Base-by-base conservation (phyloP, 2,797 vertebrate genomes). In the Kryptolebias ocellatus region DNA sequence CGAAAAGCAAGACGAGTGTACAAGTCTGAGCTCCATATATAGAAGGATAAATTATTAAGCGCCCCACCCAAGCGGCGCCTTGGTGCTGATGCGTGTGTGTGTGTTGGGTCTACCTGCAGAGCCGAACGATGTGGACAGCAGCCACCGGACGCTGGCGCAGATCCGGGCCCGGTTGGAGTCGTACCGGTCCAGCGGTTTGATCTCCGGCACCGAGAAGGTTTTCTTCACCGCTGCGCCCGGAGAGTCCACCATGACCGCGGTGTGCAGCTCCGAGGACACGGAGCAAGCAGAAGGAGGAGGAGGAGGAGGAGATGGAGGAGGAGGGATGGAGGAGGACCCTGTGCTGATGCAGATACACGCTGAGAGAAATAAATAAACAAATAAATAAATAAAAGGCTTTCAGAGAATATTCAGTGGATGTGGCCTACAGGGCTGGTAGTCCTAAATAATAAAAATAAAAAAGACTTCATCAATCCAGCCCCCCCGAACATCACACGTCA, bases 111-210 rank as follows among this genome's bases (percentile, higher is more conserved):
- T 94, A 97, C 96, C 96, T 95, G 93, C 92, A 55, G 87, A 83
- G 56, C 94, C 94, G 89, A 93, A 95, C 11, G 93, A 93, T 74
- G 92, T 94, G 47, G 91, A 89, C 72, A 96, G 89, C 76, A 96
- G 91, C 96, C 96, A 97, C 67, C 95, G 94, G 72, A 96, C 84
- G 81, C 94, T 95, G 77, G 95, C 95, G 69, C 95, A 91, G 67
- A 92, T 93, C 90, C 95, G 95, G 59, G 96, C 95, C 77, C 95
- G 90, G 79, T 71, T 80, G 79, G 93, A 93, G 74, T 97, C 95
- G 80, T 96, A 97, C 81, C 92, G 95, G 83, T 96, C 95, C 92
- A 97, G 90, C 60, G 96, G 95, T 75, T 93, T 94, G 86, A 96
- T 96, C 91, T 96, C 96, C 81, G 95, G 95, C 59, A 95, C 95